A percentile compares a stretch with the other conserved stretches of the same genome.
Conservation (phyloP, 2,888 invertebrate species). For the Elaeidobius kamerunicus region DNA sequence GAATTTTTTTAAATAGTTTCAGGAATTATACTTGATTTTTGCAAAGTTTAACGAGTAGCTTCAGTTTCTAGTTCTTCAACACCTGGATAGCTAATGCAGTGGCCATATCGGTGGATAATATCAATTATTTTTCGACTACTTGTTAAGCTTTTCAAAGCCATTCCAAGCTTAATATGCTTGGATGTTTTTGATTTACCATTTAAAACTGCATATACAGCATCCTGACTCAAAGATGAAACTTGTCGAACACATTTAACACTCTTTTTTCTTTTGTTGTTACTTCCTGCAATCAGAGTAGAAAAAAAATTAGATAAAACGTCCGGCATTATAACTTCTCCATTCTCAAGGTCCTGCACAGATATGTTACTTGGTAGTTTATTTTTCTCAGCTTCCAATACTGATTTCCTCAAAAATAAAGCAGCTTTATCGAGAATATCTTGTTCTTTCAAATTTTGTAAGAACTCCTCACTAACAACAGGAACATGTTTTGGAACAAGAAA, state of each 20-base stretch:
- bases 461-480: conserved; percentile 26
- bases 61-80: conserved; percentile 19
- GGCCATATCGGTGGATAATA: conserved; percentile 27
- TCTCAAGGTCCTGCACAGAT: conserved; percentile 30
- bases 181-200: conserved; percentile 14
- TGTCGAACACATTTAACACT: conserved; percentile 14
- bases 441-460: conserved; percentile 33
- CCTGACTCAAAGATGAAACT: conserved; percentile 15
- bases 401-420: conserved; percentile 2
- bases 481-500: conserved; percentile 33
- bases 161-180: conserved; percentile 13
- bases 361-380: conserved; percentile 30
- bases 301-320: conserved; percentile 28
- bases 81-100: conserved; percentile 15
- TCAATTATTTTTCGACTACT: conserved; percentile 27
- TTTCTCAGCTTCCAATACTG: conserved; percentile 1
- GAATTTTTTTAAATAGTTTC: conserved; percentile 10
- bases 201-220: conserved; percentile 10
- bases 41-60: conserved; percentile 9
- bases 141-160: conserved; percentile 14
- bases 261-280: conserved; percentile 17
- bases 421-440: conserved; percentile 30
- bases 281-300: conserved; percentile 25
- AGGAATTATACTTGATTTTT: conserved; percentile 16
- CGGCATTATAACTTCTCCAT: conserved; percentile 28